Evolutionary conservation across 1,140 invertebrate species (phyloP), one percentile per base, ranked within the genome.

Genomic region (Onthophagus taurus): DNA sequence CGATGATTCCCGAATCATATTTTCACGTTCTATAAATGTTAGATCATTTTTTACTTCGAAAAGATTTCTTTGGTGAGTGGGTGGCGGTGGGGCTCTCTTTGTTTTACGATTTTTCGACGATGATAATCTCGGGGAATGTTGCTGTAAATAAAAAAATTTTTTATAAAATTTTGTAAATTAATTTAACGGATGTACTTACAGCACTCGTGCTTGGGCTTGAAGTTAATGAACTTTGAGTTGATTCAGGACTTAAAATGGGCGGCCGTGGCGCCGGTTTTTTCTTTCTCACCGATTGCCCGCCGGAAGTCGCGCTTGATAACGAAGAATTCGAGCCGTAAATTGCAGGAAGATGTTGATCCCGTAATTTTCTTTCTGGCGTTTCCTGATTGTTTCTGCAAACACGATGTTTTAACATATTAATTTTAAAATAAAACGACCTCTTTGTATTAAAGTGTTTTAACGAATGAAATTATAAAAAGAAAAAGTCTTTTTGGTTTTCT

Each of bases 231-330:
- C 51, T 57, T 7, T 38, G 38, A 19, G 45, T 47, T 19, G 55
- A 52, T 24, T 42, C 41, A 20, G 47, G 20, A 11, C 17, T 47
- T 38, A 26, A 12, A 29, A 60, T 68, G 2, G 80, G 81, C 37
- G 81, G 81, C 18, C 72, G 73, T 1, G 82, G 81, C 2, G 82
- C 81, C 2, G 71, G 76, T 44, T 80, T 77, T 55, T 81, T 83
- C 54, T 83, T 83, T 29, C 74, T 67, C n/a, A 55, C 42, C 4
- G 48, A 46, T 30, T 11, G 60, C 44, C 47, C 59, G 20, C 63
- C 63, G 9, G 69, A 71, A 49, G 67, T 67, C 50, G 69, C 50
- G 50, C 64, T 66, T 1, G 60, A 55, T 8, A 64, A 38, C 2
- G 64, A 64, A 7, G 58, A 54, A n/a, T 42, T 52, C 1, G 61